Evolutionary conservation across 2,888 invertebrate genomes (phyloP).

Genomic region (Troilus luridus): DNA sequence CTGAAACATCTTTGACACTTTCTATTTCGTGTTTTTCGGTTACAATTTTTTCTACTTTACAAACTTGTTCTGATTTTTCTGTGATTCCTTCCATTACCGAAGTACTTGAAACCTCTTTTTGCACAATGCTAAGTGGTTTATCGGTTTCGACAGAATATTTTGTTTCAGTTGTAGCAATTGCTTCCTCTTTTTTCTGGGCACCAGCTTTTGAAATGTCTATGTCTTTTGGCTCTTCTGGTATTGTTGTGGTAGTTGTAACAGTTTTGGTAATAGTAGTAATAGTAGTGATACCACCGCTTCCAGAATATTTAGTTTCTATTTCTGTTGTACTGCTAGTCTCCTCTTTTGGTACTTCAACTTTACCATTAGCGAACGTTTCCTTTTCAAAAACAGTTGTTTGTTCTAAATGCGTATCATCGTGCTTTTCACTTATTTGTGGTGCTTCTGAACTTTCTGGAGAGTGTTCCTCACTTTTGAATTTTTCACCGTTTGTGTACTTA

Average conservation of each 20-base stretch:
- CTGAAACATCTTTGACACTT: slow-evolving; percentile 56
- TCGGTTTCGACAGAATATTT: slow-evolving; percentile 7
- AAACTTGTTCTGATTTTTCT: slow-evolving; percentile 30
- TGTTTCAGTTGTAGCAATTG: slow-evolving; percentile 34
- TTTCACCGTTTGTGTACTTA: not conserved
- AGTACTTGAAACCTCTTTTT: slow-evolving; percentile 26
- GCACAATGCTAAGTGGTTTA: not conserved
- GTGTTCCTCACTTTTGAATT: not conserved
- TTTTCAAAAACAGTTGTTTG: not conserved
- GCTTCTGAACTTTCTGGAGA: not conserved
- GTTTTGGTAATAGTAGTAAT: slow-evolving; percentile 40
- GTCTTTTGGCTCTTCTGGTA: not conserved
- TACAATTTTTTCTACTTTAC: slow-evolving; percentile 55
- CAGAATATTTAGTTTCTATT: not conserved
- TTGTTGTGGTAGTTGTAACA: not conserved
- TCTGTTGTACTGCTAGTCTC: not conserved
- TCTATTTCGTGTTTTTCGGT: slow-evolving; percentile 59
- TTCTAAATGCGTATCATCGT: not conserved
- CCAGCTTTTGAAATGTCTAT: not conserved
- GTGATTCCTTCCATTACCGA: not conserved
- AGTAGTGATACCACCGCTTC: not conserved
- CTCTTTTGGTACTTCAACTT: slow-evolving; percentile 19
- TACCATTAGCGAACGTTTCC: slow-evolving; percentile 33
- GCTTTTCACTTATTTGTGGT: not conserved
- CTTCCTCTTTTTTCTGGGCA: slow-evolving; percentile 21